These are phyloP conservation scores for Chymomyza procnemis DNA, from an alignment of 2,888 invertebrate genomes.

Conservation along the genomic window DNA sequence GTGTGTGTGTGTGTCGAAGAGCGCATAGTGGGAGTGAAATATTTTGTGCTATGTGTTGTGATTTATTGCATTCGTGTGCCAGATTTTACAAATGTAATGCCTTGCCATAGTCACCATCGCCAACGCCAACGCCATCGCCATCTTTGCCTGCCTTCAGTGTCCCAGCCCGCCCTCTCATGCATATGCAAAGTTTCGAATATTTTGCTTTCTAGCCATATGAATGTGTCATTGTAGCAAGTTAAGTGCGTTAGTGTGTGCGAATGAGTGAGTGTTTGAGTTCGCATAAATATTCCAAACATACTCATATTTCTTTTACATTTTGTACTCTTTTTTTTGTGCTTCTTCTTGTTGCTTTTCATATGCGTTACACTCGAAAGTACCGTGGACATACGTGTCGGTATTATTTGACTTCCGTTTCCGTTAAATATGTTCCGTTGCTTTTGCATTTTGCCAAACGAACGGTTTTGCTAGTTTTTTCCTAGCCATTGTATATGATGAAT, in stretches of 20 bases:
- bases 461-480: not conserved
- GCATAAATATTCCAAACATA: conserved; percentile 65
- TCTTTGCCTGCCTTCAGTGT: conserved; percentile 12
- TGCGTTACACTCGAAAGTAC: conserved; percentile 59
- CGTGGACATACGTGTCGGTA: conserved; percentile 70
- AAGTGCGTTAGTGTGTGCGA: conserved; percentile 1
- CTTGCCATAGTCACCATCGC: conserved; percentile 20
- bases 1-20: conserved; percentile 29
- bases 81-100: conserved; percentile 75
- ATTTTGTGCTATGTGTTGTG: conserved; percentile 64
- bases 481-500: conserved; percentile 31
- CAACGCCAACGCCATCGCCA: conserved; percentile 9
- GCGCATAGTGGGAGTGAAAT: conserved; percentile 27
- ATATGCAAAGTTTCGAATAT: conserved; percentile 73
- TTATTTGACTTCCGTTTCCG: conserved; percentile 64
- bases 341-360: conserved; percentile 11
- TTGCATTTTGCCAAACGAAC: conserved; percentile 11
- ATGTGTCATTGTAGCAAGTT: conserved; percentile 46
- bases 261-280: conserved; percentile 7
- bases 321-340: conserved; percentile 13
- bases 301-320: conserved; percentile 67
- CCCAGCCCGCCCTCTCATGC: conserved; percentile 44
- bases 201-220: conserved; percentile 51
- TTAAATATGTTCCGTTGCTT: conserved; percentile 17
- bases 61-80: conserved; percentile 77